These are phyloP conservation scores for Heliconius hewitsoni DNA, from an alignment of 1,140 invertebrate genomes.

Conservation along the genomic window DNA sequence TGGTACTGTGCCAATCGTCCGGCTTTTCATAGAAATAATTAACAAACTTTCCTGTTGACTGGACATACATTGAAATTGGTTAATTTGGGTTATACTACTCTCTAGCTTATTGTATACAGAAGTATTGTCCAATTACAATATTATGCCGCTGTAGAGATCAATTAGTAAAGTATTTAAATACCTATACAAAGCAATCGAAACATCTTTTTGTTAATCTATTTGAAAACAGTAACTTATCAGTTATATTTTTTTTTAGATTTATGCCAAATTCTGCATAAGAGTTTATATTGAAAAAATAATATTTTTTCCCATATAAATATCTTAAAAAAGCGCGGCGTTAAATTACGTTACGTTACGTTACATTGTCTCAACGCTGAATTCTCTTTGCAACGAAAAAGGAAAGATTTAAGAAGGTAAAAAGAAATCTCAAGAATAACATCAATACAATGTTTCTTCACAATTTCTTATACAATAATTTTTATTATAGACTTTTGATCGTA, in stretches of 20 bases:
- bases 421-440: background rate
- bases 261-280: too few species aligned
- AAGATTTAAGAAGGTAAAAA: background rate
- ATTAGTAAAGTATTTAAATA: background rate
- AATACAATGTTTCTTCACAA: background rate
- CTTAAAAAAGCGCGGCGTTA: too few species aligned
- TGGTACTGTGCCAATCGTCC: background rate
- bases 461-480: background rate
- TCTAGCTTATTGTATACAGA: background rate
- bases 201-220: too few species aligned
- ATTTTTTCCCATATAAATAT: too few species aligned
- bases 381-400: too few species aligned
- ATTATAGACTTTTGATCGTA: background rate
- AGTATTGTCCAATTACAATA: background rate
- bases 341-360: background rate
- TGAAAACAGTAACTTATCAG: too few species aligned
- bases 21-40: conserved; percentile 7
- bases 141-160: background rate
- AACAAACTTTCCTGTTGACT: conserved; percentile 4
- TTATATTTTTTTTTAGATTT: too few species aligned
- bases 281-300: too few species aligned
- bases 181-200: too few species aligned
- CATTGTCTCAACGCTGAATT: too few species aligned
- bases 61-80: background rate
- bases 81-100: background rate